Conservation (phyloP, 2,888 invertebrate species). For the Meandrusa payeni region DNA sequence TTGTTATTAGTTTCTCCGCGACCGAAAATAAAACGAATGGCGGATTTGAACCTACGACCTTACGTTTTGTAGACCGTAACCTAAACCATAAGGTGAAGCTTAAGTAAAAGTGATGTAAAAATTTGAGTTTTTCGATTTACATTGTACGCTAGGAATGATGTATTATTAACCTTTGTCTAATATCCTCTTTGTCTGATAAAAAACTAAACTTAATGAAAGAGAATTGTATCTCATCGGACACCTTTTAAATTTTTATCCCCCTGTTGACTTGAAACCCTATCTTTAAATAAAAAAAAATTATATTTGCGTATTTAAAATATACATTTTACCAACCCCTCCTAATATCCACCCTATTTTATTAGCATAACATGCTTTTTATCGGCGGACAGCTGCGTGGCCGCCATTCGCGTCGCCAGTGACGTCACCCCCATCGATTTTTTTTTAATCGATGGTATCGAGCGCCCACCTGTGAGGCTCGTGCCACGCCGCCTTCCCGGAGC, state of each 20-base stretch:
- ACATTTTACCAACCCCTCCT: slow-evolving; percentile 42
- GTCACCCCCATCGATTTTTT: slow-evolving; percentile 67
- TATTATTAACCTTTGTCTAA: too few relatives aligned
- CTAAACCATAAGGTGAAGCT: too few relatives aligned
- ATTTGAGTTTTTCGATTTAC: too few relatives aligned
- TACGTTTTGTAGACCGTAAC: too few relatives aligned
- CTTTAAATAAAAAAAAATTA: slow-evolving; percentile 16
- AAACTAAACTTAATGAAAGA: slow-evolving; percentile 2
- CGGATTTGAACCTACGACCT: too few relatives aligned
- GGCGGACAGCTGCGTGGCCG: slow-evolving; percentile 64
- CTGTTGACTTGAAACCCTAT: slow-evolving; percentile 14
- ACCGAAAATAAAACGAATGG: too few relatives aligned
- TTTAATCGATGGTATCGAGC: slow-evolving; percentile 68
- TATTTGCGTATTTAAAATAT: slow-evolving; percentile 23
- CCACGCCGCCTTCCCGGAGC: slow-evolving; percentile 62
- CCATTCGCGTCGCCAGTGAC: slow-evolving; percentile 48
- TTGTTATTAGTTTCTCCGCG: too few relatives aligned
- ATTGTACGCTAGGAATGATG: too few relatives aligned
- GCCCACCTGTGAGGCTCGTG: slow-evolving; percentile 69
- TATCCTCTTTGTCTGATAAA: slow-evolving; percentile 6
- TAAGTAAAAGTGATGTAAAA: too few relatives aligned
- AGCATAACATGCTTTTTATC: slow-evolving; percentile 41
- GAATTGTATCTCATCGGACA: not conserved
- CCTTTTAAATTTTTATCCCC: slow-evolving; percentile 16
- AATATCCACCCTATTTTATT: slow-evolving; percentile 54